Base-by-base conservation (phyloP, 2,888 invertebrate species). In the Amphipyra berbera region DNA sequence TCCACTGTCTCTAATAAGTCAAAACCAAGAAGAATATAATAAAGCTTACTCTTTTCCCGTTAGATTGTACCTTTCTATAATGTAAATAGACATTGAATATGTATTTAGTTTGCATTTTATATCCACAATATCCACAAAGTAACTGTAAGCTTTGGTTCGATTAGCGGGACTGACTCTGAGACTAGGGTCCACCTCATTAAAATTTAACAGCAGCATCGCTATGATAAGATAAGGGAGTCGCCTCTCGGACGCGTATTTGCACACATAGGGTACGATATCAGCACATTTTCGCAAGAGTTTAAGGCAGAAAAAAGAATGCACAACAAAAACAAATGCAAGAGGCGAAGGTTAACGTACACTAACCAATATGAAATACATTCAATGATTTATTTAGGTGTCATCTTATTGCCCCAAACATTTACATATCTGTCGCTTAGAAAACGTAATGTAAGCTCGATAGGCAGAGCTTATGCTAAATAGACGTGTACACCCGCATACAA, bases 111-210 rank as follows among this genome's bases (percentile, higher is more conserved):
- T 65, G 82, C 82, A 84, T 84, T 87, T 84, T 73, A 83, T 61
- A 65, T 61, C 55, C 49, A 73, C 74, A 73, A 56, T 80, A 80
- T 81, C 81, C 79, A 82, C 82, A 83, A 81, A 79, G 81, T 85
- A 86, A 88, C 87, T 79, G 88, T 87, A 83, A 84, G 83, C 80
- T 83, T 85, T 78, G 73, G 83, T 81, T 83, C 88, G 87, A 88
- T 89, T 88, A 90, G 87, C 89, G 86, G 88, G 82, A 89, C 83
- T 74, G 70, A 75, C 72, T 67, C 69, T 59, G 79, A 63, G 79
- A 64, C 79, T 79, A 75, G 82, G 81, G 71, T 67, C 74, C 72
- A 79, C 82, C 88, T 92, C 88, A 91, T 92, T 91, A 92, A 90
- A 90, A 88, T 89, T 88, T 89, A 88, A 89, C 87, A 83, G 82